These are phyloP conservation scores for Microcebus murinus DNA, from an alignment of 2,113 vertebrate species.

Conservation along the genomic window DNA sequence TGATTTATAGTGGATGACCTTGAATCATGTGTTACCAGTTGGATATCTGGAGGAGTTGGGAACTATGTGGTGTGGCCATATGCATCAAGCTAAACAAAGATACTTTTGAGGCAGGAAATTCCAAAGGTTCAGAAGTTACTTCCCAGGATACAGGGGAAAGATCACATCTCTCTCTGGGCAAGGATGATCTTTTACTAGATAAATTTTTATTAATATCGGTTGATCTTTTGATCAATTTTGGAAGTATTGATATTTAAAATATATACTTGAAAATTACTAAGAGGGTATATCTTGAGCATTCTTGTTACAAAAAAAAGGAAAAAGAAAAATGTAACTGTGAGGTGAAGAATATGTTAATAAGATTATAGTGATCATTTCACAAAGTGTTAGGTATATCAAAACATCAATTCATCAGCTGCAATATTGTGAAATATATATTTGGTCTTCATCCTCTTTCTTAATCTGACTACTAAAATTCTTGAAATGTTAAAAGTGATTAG, in stretches of 20 bases:
- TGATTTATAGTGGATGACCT: too few relatives aligned
- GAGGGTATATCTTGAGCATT: neutral
- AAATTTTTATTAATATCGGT: neutral
- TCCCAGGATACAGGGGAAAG: neutral
- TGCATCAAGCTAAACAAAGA: neutral
- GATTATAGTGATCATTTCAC: neutral
- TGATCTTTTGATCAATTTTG: neutral
- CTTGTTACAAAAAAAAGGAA: neutral
- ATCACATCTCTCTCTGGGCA: too few relatives aligned
- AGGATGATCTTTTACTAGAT: neutral
- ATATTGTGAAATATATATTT: neutral
- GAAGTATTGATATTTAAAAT: neutral
- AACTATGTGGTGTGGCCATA: neutral
- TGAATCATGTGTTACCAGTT: too few relatives aligned
- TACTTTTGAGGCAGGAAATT: neutral
- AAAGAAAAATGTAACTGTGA: neutral
- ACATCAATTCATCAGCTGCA: neutral
- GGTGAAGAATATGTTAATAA: neutral
- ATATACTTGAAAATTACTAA: neutral
- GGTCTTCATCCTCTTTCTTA: neutral
- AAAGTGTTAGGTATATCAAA: neutral
- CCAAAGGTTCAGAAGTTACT: neutral
- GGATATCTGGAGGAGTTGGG: too few relatives aligned
- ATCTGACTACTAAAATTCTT: neutral
- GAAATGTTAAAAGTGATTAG: neutral